Conservation (phyloP, 2,888 invertebrate species). For the Sphaerophoria taeniata region DNA sequence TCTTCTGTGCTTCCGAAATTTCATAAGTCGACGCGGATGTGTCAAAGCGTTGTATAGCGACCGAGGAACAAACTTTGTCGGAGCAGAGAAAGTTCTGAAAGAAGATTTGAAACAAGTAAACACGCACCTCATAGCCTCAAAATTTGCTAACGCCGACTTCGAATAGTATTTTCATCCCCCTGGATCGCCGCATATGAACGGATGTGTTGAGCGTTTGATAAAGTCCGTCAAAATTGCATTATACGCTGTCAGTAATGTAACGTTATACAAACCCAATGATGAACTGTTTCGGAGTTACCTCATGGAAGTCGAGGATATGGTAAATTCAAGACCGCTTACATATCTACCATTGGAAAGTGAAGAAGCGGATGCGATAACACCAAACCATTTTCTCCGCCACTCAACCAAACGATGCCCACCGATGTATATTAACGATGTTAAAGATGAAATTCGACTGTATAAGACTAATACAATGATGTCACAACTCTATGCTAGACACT, state of each 20-base stretch:
- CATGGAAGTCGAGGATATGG: slow-evolving; percentile 9
- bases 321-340: slow-evolving; percentile 3
- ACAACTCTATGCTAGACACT: slow-evolving; percentile 10
- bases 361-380: background rate
- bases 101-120: background rate
- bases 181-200: slow-evolving; percentile 6
- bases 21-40: background rate
- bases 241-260: slow-evolving; percentile 2
- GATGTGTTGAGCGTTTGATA: background rate
- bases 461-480: slow-evolving; percentile 10
- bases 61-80: background rate
- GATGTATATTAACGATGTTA: background rate
- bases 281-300: slow-evolving; percentile 7
- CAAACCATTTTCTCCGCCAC: background rate
- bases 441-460: background rate
- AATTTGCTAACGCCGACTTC: background rate
- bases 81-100: background rate
- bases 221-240: slow-evolving; percentile 2
- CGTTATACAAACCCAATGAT: background rate
- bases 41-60: background rate
- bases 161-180: slow-evolving; percentile 8
- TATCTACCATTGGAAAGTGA: background rate
- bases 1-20: background rate
- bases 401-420: background rate
- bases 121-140: background rate